A percentile compares a stretch with the other conserved stretches of the same genome.
These are phyloP conservation scores for Oreochromis aureus DNA, from an alignment of 2,113 vertebrate species.

Conservation along the genomic window DNA sequence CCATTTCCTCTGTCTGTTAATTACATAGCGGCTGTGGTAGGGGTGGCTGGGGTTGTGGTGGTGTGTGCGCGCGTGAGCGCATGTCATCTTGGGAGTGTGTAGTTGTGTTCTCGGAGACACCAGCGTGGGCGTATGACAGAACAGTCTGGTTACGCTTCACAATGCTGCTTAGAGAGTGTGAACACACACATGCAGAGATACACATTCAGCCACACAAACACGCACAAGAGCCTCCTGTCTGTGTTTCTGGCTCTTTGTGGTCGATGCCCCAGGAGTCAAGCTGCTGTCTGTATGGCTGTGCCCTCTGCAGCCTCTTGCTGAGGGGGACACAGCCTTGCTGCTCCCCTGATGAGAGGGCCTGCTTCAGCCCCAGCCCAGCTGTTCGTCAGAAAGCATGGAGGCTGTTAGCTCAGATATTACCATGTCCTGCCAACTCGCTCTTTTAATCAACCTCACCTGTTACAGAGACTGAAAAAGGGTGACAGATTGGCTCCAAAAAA, in stretches of 20 bases:
- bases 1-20: constrained; percentile 69
- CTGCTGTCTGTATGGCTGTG: constrained; percentile 52
- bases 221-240: constrained; percentile 47
- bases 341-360: constrained; percentile 15
- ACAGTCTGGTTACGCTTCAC: constrained; percentile 67
- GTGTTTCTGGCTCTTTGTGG: constrained; percentile 49
- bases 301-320: constrained; percentile 32
- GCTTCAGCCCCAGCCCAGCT: constrained; percentile 33
- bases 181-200: constrained; percentile 25
- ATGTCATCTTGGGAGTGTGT: constrained; percentile 52
- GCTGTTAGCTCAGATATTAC: constrained; percentile 12
- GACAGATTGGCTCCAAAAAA: not conserved
- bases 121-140: constrained; percentile 63
- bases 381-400: constrained; percentile 4
- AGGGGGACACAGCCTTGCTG: not conserved
- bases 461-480: not conserved
- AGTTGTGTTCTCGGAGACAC: constrained; percentile 56
- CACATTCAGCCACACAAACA: constrained; percentile 18
- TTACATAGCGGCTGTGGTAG: constrained; percentile 53
- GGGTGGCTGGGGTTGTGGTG: constrained; percentile 35
- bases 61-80: not conserved
- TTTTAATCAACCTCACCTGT: constrained; percentile 27
- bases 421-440: not conserved
- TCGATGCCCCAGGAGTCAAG: constrained; percentile 56
- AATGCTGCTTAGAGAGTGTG: constrained; percentile 47